Percentiles rank a stretch among this genome's conserved stretches.
These are phyloP conservation scores for Pycnonotus jocosus DNA, from an alignment of 2,113 vertebrate species.

Conservation along the genomic window DNA sequence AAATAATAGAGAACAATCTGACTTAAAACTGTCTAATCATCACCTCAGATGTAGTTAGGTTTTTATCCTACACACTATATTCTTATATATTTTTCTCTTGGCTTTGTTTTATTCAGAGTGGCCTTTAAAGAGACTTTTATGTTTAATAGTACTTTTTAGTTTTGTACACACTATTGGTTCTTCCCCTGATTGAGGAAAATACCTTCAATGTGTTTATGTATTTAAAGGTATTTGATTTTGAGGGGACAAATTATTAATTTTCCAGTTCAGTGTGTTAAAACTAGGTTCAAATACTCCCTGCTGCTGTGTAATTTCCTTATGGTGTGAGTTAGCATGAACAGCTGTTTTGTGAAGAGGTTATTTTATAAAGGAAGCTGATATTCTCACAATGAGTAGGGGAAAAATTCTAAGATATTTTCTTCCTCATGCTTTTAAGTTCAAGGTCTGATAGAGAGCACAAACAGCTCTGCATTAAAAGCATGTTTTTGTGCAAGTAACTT, in stretches of 20 bases:
- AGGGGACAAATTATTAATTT: neutral
- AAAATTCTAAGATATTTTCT: neutral
- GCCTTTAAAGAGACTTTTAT: neutral
- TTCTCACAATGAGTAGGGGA: no score
- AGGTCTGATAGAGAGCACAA: neutral
- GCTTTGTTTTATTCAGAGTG: neutral
- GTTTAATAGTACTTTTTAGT: neutral
- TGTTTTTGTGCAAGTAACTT: neutral
- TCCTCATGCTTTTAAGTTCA: neutral
- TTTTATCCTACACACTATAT: neutral
- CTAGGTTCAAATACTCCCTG: neutral
- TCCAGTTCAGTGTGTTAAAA: neutral
- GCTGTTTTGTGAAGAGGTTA: neutral
- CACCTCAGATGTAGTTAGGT: neutral
- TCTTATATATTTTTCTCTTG: neutral
- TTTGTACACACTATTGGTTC: neutral
- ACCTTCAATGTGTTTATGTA: neutral
- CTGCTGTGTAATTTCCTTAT: neutral
- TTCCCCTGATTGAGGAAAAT: neutral
- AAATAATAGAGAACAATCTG: neutral
- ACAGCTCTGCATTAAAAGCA: neutral
- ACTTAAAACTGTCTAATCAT: neutral
- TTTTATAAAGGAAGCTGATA: neutral
- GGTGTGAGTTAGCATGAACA: neutral
- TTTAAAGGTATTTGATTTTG: neutral